A percentile compares a stretch with the other conserved stretches of the same genome.
phyloP scores from a whole-genome alignment of 2,113 vertebrate genomes.

The Chamaea fasciata region DNA sequence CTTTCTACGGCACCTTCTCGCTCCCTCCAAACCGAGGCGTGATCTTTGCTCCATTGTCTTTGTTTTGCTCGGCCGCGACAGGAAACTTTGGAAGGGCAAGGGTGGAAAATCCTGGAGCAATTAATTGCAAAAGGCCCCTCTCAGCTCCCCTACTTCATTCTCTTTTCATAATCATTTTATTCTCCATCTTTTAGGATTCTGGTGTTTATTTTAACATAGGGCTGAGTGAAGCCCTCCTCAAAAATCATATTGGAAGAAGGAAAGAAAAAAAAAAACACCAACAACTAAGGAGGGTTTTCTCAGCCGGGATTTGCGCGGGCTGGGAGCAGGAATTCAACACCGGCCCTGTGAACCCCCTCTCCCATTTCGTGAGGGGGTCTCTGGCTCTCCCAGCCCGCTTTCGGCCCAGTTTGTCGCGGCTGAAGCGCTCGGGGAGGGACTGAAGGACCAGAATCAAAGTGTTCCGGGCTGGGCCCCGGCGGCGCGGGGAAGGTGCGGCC shows the following conservation, averaged over 20 bases:
- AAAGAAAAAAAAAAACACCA: not conserved
- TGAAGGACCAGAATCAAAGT: not conserved
- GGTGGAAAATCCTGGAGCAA: not conserved
- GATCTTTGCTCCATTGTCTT: slow-evolving; percentile 53
- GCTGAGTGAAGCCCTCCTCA: not conserved
- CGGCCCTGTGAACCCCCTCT: not conserved
- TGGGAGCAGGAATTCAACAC: not conserved
- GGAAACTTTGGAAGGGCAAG: not conserved
- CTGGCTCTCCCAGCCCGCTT: not conserved
- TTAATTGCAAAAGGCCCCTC: not conserved
- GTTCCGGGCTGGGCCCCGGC: not conserved
- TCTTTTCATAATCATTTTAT: not conserved
- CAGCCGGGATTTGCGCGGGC: not conserved
- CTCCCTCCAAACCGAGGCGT: not conserved
- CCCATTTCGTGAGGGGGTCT: not conserved
- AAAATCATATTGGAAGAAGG: not conserved
- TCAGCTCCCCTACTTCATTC: rapidly evolving
- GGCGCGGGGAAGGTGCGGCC: not conserved
- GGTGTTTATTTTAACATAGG: not conserved
- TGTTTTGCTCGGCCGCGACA: not conserved
- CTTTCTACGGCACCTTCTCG: not conserved
- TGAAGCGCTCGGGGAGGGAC: not conserved
- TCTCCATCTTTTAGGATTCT: not conserved
- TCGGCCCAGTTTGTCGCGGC: not conserved
- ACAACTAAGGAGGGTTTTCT: not conserved